Evolutionary conservation across 1,140 invertebrate species (phyloP).

Genomic region (Nasonia giraulti): DNA sequence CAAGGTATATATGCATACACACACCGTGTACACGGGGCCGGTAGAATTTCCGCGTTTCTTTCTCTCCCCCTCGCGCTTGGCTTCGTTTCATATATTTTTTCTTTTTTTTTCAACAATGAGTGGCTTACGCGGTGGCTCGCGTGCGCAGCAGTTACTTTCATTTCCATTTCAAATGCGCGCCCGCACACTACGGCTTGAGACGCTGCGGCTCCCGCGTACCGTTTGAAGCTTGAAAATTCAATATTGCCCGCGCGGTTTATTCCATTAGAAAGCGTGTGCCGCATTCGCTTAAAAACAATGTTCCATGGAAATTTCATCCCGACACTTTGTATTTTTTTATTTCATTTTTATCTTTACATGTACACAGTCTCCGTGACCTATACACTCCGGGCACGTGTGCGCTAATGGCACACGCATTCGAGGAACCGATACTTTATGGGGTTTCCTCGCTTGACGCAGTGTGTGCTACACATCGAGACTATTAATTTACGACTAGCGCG

Average conservation of each 20-base stretch:
- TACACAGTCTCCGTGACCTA: too few species aligned
- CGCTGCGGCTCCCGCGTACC: too few species aligned
- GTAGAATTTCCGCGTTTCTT: not conserved
- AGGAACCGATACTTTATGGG: slow-evolving; percentile 42
- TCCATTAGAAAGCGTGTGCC: slow-evolving; percentile 33
- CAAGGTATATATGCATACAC: not conserved
- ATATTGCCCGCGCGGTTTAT: slow-evolving; percentile 33
- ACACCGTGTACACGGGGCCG: not conserved
- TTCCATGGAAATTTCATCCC: slow-evolving; percentile 34
- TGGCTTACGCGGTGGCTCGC: slow-evolving; percentile 25
- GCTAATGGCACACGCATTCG: not conserved
- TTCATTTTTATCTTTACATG: not conserved
- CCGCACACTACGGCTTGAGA: not conserved
- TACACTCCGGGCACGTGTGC: not conserved
- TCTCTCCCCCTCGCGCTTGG: not conserved
- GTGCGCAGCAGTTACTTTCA: slow-evolving; percentile 30
- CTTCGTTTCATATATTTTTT: not conserved
- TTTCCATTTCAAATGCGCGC: slow-evolving; percentile 40
- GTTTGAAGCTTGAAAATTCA: slow-evolving; percentile 42
- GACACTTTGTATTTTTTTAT: not conserved
- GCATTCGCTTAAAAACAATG: slow-evolving; percentile 35
- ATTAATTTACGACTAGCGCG: not conserved
- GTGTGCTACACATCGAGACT: too few species aligned
- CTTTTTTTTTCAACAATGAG: slow-evolving; percentile 9
- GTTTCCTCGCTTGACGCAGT: slow-evolving; percentile 27